These are phyloP conservation scores for Netelia fuscicornis DNA, from an alignment of 2,888 invertebrate species.

Conservation along the genomic window DNA sequence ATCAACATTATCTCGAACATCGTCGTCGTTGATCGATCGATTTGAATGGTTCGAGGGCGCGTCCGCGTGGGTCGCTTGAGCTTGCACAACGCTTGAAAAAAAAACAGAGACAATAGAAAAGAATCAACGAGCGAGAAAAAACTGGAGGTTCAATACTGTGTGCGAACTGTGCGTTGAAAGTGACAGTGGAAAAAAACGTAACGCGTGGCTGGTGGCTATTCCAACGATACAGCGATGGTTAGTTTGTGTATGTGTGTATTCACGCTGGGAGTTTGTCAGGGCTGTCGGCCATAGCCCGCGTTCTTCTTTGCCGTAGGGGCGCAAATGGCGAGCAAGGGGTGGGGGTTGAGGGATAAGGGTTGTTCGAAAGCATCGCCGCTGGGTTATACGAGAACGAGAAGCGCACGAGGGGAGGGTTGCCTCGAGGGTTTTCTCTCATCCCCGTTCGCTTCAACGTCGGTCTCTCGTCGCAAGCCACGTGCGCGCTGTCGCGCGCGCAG, in stretches of 20 bases:
- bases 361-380: constrained; percentile 36
- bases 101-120: background rate
- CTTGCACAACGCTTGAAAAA: constrained; percentile 1
- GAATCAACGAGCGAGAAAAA: constrained; percentile 1
- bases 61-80: constrained; percentile 11
- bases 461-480: constrained; percentile 27
- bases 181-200: constrained; percentile 21
- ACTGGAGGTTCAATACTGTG: background rate
- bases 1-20: constrained; percentile 55
- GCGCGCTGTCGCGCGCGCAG: constrained; percentile 18
- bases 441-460: constrained; percentile 5
- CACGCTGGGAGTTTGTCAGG: no score
- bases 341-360: constrained; percentile 10
- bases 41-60: constrained; percentile 9
- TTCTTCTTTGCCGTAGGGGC: constrained; percentile 38
- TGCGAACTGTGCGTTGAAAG: constrained; percentile 9
- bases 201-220: constrained; percentile 39
- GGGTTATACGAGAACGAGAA: constrained; percentile 18
- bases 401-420: constrained; percentile 40
- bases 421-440: constrained; percentile 30
- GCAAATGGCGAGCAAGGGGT: constrained; percentile 26
- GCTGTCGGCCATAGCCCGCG: constrained; percentile 10
- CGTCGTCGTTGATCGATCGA: constrained; percentile 51
- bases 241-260: background rate
- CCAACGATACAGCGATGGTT: constrained; percentile 42